Percentiles rank a stretch among this genome's conserved stretches.
phyloP scores from a whole-genome alignment of 2,888 invertebrate genomes.

The Campoplex nolae region DNA sequence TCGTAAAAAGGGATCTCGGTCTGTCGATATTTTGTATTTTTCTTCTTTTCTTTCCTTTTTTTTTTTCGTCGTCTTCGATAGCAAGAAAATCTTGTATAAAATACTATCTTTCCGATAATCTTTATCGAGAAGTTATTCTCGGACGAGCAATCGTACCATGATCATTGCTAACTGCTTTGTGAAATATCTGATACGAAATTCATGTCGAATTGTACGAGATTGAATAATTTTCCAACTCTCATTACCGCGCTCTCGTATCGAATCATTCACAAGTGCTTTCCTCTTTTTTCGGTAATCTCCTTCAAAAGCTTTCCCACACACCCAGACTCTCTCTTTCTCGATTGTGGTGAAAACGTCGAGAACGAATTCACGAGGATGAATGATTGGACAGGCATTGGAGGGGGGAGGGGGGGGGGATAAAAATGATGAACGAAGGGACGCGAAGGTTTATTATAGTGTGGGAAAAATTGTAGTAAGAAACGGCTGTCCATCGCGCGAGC shows the following conservation, averaged over 20 bases:
- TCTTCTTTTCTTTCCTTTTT: constrained; percentile 11
- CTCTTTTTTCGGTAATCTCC: constrained; percentile 24
- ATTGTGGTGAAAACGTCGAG: constrained; percentile 35
- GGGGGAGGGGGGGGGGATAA: constrained; percentile 22
- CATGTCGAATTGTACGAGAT: background rate
- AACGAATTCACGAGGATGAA: constrained; percentile 45
- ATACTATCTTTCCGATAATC: background rate
- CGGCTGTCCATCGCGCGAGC: constrained; percentile 53
- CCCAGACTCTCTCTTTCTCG: background rate
- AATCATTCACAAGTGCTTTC: constrained; percentile 7
- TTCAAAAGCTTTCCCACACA: constrained; percentile 25
- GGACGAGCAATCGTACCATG: background rate
- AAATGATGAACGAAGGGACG: constrained; percentile 65
- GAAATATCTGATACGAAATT: background rate
- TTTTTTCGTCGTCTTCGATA: background rate
- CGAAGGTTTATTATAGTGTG: constrained; percentile 62
- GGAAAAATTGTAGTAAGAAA: constrained; percentile 60
- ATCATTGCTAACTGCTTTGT: background rate
- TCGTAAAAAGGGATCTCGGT: constrained; percentile 20
- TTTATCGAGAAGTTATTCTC: background rate
- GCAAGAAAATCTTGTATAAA: background rate
- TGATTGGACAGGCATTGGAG: constrained; percentile 31
- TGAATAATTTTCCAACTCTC: background rate
- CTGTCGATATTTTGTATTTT: constrained; percentile 25
- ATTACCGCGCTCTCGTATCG: background rate